Evolutionary conservation across 2,888 invertebrate species (phyloP).

Genomic region (Bruchidius siliquastri): DNA sequence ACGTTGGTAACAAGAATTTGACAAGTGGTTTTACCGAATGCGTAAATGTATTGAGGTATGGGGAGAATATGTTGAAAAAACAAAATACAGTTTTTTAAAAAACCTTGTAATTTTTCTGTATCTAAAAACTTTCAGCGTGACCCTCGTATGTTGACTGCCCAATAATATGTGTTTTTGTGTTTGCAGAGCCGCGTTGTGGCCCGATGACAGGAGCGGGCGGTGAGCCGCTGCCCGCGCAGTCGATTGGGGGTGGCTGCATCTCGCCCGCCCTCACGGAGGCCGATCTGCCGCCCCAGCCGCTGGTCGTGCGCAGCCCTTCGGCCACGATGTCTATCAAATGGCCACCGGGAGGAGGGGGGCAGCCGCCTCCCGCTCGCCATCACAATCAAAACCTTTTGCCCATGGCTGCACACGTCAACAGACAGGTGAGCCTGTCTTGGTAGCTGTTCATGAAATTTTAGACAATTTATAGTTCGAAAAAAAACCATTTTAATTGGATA

Average conservation of each 20-base stretch:
- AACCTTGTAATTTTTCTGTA: no score
- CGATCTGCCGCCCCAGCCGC: constrained; percentile 68
- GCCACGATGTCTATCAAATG: constrained; percentile 55
- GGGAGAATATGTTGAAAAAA: no score
- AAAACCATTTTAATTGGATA: no score
- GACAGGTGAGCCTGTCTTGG: constrained; percentile 44
- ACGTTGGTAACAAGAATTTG: no score
- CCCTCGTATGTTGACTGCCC: no score
- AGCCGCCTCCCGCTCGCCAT: constrained; percentile 41
- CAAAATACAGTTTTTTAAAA: no score
- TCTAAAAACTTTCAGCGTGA: no score
- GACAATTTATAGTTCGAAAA: no score
- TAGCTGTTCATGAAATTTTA: no score
- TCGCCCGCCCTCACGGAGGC: constrained; percentile 56
- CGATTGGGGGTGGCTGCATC: constrained; percentile 43
- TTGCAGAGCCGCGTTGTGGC: constrained; percentile 66
- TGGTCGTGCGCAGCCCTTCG: constrained; percentile 64
- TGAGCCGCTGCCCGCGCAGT: constrained; percentile 45
- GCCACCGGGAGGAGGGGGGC: constrained; percentile 36
- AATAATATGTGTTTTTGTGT: neutral
- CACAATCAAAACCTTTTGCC: constrained; percentile 25
- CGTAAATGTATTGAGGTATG: no score
- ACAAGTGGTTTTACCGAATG: no score
- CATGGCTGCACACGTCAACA: constrained; percentile 26
- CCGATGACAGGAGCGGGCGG: constrained; percentile 57